Evolutionary conservation across 2,888 invertebrate genomes (phyloP), one percentile per base, ranked within the genome.

Genomic region (Xestia rhomboidea): DNA sequence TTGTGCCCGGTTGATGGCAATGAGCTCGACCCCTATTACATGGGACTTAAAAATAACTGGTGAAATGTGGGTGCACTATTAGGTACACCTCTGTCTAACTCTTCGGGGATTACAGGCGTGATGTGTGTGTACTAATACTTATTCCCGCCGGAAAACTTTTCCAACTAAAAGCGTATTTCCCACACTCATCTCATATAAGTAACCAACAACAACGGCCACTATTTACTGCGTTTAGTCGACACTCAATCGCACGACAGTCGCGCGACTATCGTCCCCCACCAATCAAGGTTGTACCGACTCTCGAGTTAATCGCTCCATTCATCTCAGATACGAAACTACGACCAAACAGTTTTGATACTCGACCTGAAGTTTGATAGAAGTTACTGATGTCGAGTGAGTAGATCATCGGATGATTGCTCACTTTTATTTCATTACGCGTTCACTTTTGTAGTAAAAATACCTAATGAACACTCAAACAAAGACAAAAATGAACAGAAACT

Each of bases 201-300:
- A 69, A 81, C 68, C n/a, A 49, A 60, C 54, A 68, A 67, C 73
- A 85, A 60, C 46, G 34, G 18, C 57, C 30, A 83, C 51, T 76
- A 79, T 86, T 76, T 71, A 73, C 67, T 72, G 71, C 82, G 66
- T 76, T 86, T 84, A 73, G 81, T 87, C 83, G 87, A 80, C 87
- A 88, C 89, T 88, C 86, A 88, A 89, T 90, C 88, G 89, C 74
- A 79, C 87, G 73, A 88, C 83, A 87, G 91, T 92, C 90, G 91
- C 85, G 76, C 89, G 80, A 89, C 90, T 89, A 89, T 91, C 91
- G 88, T 89, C 86, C 89, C 84, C 90, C 90, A 94, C 93, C 92
- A 92, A 94, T 94, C 94, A 94, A 93, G 93, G 91, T 90, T 92
- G 91, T 92, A 91, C 89, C 80, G 89, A 91, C 85, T 92, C 91